These are phyloP conservation scores for Cephus rjabovi DNA, from an alignment of 2,888 invertebrate genomes.

Conservation along the genomic window DNA sequence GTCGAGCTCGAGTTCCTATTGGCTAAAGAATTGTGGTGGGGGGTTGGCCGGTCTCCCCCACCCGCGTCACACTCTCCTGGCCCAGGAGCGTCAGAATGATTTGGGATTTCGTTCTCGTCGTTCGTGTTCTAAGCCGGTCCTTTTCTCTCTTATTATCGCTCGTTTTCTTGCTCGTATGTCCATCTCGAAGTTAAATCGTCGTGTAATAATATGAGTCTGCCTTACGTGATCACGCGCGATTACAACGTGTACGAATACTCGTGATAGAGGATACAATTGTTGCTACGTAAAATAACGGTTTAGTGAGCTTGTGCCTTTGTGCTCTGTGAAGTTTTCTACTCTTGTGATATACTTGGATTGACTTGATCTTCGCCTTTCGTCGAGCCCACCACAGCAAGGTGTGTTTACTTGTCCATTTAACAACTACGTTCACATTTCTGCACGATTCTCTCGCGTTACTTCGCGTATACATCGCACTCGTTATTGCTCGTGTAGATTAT, in stretches of 20 bases:
- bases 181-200: not conserved
- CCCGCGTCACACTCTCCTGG: not conserved
- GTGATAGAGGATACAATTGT: not conserved
- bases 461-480: not conserved
- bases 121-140: not conserved
- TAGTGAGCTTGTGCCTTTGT: not conserved
- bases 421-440: not conserved
- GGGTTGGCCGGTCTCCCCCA: not conserved
- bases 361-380: not conserved
- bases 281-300: not conserved
- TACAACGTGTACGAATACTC: conserved; percentile 2
- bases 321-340: not conserved
- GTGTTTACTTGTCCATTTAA: not conserved
- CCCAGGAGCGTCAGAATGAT: not conserved
- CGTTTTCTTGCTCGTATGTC: not conserved
- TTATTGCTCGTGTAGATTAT: not conserved
- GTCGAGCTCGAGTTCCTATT: not conserved
- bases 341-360: not conserved
- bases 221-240: not conserved
- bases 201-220: conserved; percentile 1
- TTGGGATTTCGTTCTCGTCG: not conserved
- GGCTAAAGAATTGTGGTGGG: not conserved
- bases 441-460: not conserved
- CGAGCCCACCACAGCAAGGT: not conserved
- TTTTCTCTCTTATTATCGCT: not conserved